phyloP scores from a whole-genome alignment of 2,797 vertebrate genomes.

The Loriculus beryllinus region DNA sequence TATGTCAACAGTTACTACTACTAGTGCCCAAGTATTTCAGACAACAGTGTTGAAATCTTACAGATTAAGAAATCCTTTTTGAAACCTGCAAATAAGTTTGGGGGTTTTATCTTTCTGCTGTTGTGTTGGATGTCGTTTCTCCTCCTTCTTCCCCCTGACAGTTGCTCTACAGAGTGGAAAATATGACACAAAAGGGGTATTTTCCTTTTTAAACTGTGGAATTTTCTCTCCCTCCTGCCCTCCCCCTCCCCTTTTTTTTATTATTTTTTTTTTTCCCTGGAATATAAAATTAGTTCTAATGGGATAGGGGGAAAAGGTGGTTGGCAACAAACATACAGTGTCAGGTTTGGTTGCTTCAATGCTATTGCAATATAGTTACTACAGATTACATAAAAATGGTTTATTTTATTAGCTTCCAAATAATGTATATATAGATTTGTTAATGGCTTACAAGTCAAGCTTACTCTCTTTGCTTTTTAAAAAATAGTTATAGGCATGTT shows the following conservation, averaged over 20 bases:
- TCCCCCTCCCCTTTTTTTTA: not conserved
- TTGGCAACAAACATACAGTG: slow-evolving; percentile 33
- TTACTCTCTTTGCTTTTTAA: slow-evolving; percentile 72
- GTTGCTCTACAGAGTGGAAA: slow-evolving; percentile 1
- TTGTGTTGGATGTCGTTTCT: not conserved
- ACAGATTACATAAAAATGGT: slow-evolving; percentile 50
- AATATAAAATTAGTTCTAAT: slow-evolving; percentile 12
- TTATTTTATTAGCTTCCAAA: slow-evolving; percentile 69
- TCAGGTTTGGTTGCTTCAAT: slow-evolving; percentile 57
- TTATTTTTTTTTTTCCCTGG: not conserved
- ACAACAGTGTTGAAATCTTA: slow-evolving; percentile 28
- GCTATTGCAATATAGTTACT: slow-evolving; percentile 66
- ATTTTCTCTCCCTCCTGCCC: not conserved
- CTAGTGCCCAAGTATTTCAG: slow-evolving; percentile 49
- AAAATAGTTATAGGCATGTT: slow-evolving; percentile 76
- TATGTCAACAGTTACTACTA: slow-evolving; percentile 26
- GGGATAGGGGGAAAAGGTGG: slow-evolving; percentile 21
- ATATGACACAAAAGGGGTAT: slow-evolving; percentile 25
- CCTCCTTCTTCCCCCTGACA: not conserved
- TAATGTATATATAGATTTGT: slow-evolving; percentile 67
- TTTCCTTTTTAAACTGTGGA: slow-evolving; percentile 23
- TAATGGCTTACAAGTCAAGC: slow-evolving; percentile 70
- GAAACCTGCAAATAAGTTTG: not conserved
- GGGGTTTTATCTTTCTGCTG: not conserved
- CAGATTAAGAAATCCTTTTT: not conserved